Base-by-base conservation (phyloP, 2,797 vertebrate genomes). In the Acanthurus leucopareius region DNA sequence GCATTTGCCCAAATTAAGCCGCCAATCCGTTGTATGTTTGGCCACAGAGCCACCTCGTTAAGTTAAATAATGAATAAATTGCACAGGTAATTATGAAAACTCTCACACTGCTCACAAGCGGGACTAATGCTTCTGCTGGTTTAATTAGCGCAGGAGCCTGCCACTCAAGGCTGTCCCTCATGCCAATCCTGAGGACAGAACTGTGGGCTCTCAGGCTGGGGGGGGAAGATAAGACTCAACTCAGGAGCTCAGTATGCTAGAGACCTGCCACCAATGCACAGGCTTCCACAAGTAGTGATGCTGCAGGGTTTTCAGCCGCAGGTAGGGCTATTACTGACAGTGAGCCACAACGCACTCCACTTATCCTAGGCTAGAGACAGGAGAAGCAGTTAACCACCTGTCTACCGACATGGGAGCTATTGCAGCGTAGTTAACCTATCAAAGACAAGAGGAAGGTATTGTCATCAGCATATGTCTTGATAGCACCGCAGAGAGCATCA, bases 41-140 rank as follows among this genome's bases (percentile, higher is more conserved):
- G 87, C 87, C 75, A 89, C 82, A 32, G 86, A 89, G 86, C 90
- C 77, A 86, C 88, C 91, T 93, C 74, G 78, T 94, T 94, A 90
- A 79, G 68, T 86, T 84, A 93, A 94, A 93, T 94, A 93, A 93
- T 91, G 81, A 94, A 94, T 93, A 73, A 93, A 93, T 90, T 81
- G 87, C 84, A 77, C 49, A 65, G 86, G 84, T 93, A 94, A 95
- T 95, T 93, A 94, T 92, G 83, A 95, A 92, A 93, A 92, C 54
- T 35, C 69, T 80, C 73, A 73, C 77, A 67, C 86, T 84, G 86
- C 91, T 93, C 88, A 93, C 89, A 91, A 92, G 89, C 87, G 84
- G 89, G 90, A 91, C 91, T 92, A 92, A 94, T 93, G 91, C 88
- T 92, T 87, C 78, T 90, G 86, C 87, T 79, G 90, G 89, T 95